These are phyloP conservation scores for Drosophila affinis DNA, from an alignment of 2,888 invertebrate species.

Conservation along the genomic window DNA sequence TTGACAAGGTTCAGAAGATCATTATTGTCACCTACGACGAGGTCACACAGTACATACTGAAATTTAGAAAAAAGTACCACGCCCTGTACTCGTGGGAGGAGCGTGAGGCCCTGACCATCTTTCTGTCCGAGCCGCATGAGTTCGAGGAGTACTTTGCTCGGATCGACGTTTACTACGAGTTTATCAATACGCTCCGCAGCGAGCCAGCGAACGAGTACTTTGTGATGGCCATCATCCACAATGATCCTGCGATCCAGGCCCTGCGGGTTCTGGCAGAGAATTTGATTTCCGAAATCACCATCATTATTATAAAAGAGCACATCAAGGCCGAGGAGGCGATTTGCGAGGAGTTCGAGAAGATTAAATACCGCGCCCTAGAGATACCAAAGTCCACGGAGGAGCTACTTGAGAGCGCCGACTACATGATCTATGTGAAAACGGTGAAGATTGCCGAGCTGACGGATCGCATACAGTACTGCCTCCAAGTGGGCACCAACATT, in stretches of 20 bases:
- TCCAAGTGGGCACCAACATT: slow-evolving; percentile 87
- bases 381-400: slow-evolving; percentile 92
- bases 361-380: slow-evolving; percentile 88
- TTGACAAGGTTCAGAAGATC: slow-evolving; percentile 85
- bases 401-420: slow-evolving; percentile 91
- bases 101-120: slow-evolving; percentile 84
- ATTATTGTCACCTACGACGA: slow-evolving; percentile 86
- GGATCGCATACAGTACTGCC: slow-evolving; percentile 88
- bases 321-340: slow-evolving; percentile 88
- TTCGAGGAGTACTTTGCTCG: slow-evolving; percentile 87
- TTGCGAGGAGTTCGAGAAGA: slow-evolving; percentile 89
- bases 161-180: slow-evolving; percentile 86
- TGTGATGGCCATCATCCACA: slow-evolving; percentile 87
- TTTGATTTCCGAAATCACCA: slow-evolving; percentile 87
- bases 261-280: slow-evolving; percentile 86
- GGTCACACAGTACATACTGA: slow-evolving; percentile 85
- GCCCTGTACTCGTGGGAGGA: slow-evolving; percentile 85
- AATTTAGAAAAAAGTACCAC: slow-evolving; percentile 85
- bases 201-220: slow-evolving; percentile 89
- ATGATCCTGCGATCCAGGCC: slow-evolving; percentile 87
- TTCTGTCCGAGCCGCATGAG: slow-evolving; percentile 85
- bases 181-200: slow-evolving; percentile 86
- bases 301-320: slow-evolving; percentile 87
- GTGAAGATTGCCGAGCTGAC: slow-evolving; percentile 88
- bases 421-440: slow-evolving; percentile 91